Base-by-base conservation (phyloP, 2,888 invertebrate genomes). In the Timandra comae region DNA sequence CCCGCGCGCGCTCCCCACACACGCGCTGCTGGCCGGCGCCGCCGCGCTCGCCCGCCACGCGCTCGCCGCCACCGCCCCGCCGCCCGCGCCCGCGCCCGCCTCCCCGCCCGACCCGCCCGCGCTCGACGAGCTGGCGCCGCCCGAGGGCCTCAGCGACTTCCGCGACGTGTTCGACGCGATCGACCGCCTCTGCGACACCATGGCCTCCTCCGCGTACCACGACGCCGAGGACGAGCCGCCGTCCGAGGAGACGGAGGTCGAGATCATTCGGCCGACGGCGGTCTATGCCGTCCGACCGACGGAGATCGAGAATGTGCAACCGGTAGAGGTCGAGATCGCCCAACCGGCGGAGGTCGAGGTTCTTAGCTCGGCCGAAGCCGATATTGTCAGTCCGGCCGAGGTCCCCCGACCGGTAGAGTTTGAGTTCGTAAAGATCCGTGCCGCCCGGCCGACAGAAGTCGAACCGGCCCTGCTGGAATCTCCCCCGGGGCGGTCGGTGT, bases 81-180 rank as follows among this genome's bases (percentile, higher is more conserved):
- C 29, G 25, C 41, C 23, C 36, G 21, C 33, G 7, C 41, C 32
- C 12, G 8, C 43, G 38, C 36, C 53, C 40, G 33, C 3, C 3
- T 3, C 6, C 10, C 11, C 10, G 10, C 70, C 74, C 7, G 76
- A 75, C 26, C 8, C 3, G 7, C 7, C 6, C 10, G 9, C 10
- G 10, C 70, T 74, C 7, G 76, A 75, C 26, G 60, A 69, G 12
- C 52, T 61, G 8, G 26, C 54, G 11, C 61, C 80, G 46, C 72
- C 80, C 5, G 41, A 61, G 10, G 81, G 78, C 51, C 73, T 81
- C 46, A 74, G 77, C 62, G 84, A 84, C 28, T 49, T 86, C 2
- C 55, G 68, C 3, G 86, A 86, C 50, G 86, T 86, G 10, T 78
- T 85, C 52, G 86, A 86, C 52, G 86, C 86, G 1, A 85, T 86